Evolutionary conservation across 2,113 vertebrate species (phyloP).

Genomic region (Ammodramus savannarum): DNA sequence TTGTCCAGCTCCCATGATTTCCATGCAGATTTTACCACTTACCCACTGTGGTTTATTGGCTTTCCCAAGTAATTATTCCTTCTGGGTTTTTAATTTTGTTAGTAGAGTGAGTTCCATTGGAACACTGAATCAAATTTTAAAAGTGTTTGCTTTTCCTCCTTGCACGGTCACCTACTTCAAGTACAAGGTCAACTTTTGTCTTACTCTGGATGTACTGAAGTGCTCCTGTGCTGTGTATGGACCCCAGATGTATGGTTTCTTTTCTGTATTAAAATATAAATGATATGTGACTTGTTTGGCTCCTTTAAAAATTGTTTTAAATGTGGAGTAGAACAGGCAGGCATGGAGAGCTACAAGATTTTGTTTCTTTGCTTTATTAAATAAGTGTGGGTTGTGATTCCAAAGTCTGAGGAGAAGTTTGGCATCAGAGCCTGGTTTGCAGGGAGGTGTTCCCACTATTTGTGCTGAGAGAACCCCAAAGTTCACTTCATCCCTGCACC

Average conservation of each 20-base stretch:
- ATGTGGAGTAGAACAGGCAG: not conserved
- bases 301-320: not conserved
- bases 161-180: not conserved
- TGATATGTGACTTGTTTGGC: not conserved
- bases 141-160: not conserved
- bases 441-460: not conserved
- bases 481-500: not conserved
- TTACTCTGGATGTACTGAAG: conserved; percentile 1
- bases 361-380: not conserved
- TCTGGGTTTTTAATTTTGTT: not conserved
- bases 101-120: not conserved
- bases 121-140: not conserved
- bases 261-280: conserved; percentile 68
- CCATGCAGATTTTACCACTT: not conserved
- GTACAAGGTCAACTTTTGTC: conserved; percentile 22
- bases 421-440: not conserved
- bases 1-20: not conserved
- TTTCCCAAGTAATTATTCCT: not conserved
- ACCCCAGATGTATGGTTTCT: conserved; percentile 44
- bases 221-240: conserved; percentile 60
- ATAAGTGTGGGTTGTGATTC: not conserved
- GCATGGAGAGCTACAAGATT: not conserved
- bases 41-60: not conserved
- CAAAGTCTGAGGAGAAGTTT: not conserved
- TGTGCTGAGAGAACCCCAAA: not conserved